A percentile compares a stretch with the other conserved stretches of the same genome.
phyloP scores from a whole-genome alignment of 1,140 invertebrate species.

The Copidosoma floridanum region DNA sequence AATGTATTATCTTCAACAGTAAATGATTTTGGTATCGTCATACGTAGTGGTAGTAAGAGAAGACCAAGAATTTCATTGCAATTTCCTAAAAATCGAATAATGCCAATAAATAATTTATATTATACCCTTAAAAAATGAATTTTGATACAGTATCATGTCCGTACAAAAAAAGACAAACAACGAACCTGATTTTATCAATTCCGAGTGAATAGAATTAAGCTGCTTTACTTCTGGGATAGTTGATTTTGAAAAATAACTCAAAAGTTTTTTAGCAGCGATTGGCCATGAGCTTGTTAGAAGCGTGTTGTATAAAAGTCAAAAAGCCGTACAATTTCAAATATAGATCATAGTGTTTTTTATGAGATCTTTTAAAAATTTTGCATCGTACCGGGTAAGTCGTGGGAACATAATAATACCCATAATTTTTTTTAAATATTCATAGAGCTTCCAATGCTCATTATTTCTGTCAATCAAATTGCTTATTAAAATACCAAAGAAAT shows the following conservation, averaged over 20 bases:
- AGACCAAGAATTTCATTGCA: too few relatives aligned
- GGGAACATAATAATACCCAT: not conserved
- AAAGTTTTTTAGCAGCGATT: too few relatives aligned
- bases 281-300: too few relatives aligned
- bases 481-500: too few relatives aligned
- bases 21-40: too few relatives aligned
- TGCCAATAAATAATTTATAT: too few relatives aligned
- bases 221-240: constrained; percentile 1
- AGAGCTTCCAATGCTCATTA: not conserved
- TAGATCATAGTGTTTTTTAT: not conserved
- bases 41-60: too few relatives aligned
- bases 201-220: not conserved
- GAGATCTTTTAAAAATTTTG: not conserved
- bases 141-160: not conserved
- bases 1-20: too few relatives aligned
- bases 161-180: not conserved
- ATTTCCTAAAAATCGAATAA: too few relatives aligned
- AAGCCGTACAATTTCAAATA: not conserved
- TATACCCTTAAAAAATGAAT: too few relatives aligned
- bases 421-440: not conserved
- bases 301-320: constrained; percentile 6
- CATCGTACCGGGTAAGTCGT: not conserved
- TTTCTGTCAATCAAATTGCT: too few relatives aligned
- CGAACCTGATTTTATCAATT: not conserved
- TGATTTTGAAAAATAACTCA: too few relatives aligned